Conservation (phyloP, 1,140 invertebrate species). For the Drosophila sucinea region DNA sequence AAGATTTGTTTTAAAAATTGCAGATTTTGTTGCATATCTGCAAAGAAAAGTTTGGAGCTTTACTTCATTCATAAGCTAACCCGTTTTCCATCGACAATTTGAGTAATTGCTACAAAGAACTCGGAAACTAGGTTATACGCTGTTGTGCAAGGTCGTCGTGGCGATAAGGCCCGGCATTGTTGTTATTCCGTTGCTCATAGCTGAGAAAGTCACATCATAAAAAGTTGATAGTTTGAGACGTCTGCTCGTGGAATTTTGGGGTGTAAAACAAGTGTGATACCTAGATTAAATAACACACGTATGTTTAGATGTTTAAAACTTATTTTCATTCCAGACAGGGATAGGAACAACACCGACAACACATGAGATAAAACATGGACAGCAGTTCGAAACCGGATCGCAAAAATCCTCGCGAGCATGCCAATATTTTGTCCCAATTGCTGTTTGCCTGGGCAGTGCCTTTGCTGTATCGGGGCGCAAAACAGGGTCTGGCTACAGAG, state of each 20-base stretch:
- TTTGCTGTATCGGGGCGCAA: slow-evolving; percentile 72
- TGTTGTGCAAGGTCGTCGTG: background rate
- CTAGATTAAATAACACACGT: background rate
- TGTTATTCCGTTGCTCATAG: background rate
- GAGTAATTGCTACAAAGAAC: background rate
- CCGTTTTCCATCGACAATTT: background rate
- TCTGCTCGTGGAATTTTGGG: background rate
- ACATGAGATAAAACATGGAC: slow-evolving; percentile 68
- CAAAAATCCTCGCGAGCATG: slow-evolving; percentile 73
- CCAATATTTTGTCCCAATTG: slow-evolving; percentile 80
- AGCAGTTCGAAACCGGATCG: slow-evolving; percentile 73
- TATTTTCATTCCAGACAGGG: slow-evolving; percentile 17
- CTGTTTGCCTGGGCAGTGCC: slow-evolving; percentile 82
- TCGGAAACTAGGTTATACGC: background rate
- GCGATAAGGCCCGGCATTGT: slow-evolving; percentile 5
- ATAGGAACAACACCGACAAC: slow-evolving; percentile 1
- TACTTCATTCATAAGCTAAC: background rate
- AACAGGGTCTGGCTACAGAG: slow-evolving; percentile 69
- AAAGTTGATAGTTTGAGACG: background rate
- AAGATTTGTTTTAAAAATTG: too few species aligned
- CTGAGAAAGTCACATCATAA: slow-evolving; percentile 7
- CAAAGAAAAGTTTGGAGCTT: background rate
- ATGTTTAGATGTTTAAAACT: slow-evolving; percentile 26
- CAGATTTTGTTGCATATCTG: background rate
- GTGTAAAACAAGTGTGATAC: background rate